A percentile compares a stretch with the other conserved stretches of the same genome.
Conservation (phyloP, 2,113 vertebrate genomes). For the Corythornis vintsioides region DNA sequence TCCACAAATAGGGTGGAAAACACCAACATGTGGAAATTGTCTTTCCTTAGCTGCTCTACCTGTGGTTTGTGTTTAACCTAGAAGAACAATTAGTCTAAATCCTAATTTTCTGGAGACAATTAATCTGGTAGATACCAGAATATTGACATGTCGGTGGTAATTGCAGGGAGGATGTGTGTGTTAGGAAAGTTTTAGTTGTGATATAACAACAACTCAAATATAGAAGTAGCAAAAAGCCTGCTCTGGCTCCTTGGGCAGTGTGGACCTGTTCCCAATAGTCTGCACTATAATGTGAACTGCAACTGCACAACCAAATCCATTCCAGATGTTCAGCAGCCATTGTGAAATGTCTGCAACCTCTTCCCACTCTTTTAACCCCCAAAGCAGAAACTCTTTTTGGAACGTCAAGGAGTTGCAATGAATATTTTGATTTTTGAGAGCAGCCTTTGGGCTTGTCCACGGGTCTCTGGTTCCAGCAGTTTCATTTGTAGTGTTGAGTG, state of each 20-base stretch:
- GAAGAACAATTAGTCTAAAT: neutral
- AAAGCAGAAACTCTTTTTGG: neutral
- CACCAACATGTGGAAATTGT: neutral
- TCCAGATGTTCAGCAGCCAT: slow-evolving; percentile 43
- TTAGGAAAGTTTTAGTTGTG: neutral
- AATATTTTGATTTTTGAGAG: neutral
- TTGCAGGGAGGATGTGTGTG: neutral
- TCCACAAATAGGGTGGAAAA: neutral
- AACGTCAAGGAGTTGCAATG: neutral
- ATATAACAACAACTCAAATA: neutral
- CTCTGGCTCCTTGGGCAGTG: neutral
- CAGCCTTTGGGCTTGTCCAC: neutral
- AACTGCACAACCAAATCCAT: slow-evolving; percentile 34
- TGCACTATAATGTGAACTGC: slow-evolving; percentile 42
- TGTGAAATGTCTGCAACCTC: slow-evolving; percentile 9
- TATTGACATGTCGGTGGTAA: neutral
- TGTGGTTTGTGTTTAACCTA: neutral
- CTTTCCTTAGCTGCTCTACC: neutral
- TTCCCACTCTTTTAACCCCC: slow-evolving; percentile 17
- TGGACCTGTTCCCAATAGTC: slow-evolving; percentile 17
- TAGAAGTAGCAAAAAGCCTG: neutral
- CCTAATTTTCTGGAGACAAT: neutral
- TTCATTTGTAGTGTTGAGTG: neutral
- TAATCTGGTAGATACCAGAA: neutral
- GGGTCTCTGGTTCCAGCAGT: neutral